A percentile compares a stretch with the other conserved stretches of the same genome.
Conservation (phyloP, 2,888 invertebrate species). For the Sinohyriopsis cumingii region DNA sequence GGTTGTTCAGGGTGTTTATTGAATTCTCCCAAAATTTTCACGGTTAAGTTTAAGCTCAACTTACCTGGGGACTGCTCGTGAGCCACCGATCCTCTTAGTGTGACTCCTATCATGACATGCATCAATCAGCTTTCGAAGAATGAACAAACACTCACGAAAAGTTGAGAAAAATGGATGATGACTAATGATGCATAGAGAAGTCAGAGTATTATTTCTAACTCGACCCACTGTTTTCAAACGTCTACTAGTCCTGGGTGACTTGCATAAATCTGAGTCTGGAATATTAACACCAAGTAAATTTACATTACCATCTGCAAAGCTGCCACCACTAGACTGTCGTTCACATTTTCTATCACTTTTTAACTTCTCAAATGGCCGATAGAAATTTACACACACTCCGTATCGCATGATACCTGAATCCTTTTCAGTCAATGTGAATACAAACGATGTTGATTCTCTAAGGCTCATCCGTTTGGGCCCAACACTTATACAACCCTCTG, state of each 20-base stretch:
- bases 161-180: constrained; percentile 99
- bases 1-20: too few species aligned
- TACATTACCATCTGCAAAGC: constrained; percentile 36
- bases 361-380: constrained; percentile 82
- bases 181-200: constrained; percentile 96
- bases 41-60: constrained; percentile 14
- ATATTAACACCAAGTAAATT: constrained; percentile 42
- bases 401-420: constrained; percentile 88
- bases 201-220: constrained; percentile 89
- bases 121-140: constrained; percentile 95
- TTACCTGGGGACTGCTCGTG: constrained; percentile 88
- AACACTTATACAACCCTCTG: constrained; percentile 93
- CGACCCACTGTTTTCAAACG: constrained; percentile 60
- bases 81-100: constrained; percentile 86
- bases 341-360: constrained; percentile 52
- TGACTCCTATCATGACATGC: constrained; percentile 91
- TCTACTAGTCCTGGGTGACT: constrained; percentile 63
- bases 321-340: constrained; percentile 17
- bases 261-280: constrained; percentile 47
- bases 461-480: constrained; percentile 81
- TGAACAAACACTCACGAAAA: constrained; percentile 97
- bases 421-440: constrained; percentile 98
- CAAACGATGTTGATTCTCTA: constrained; percentile 95
- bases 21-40: too few species aligned
- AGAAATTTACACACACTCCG: constrained; percentile 99